A percentile compares a stretch with the other conserved stretches of the same genome.
Conservation (phyloP, 2,113 vertebrate genomes). For the Carassius carassius region DNA sequence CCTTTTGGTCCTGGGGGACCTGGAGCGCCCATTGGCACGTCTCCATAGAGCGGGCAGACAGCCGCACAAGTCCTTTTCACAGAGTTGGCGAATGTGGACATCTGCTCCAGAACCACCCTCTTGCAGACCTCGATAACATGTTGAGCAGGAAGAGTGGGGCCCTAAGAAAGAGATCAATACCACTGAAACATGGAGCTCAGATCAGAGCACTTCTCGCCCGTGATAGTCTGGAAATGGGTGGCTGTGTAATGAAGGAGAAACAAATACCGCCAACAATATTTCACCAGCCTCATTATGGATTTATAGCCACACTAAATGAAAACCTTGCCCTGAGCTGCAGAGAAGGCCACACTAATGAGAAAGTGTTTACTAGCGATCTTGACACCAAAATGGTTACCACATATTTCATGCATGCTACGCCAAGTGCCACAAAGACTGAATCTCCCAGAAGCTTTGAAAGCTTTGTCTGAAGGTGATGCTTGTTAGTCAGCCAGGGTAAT, state of each 20-base stretch:
- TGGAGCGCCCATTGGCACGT: conserved; percentile 71
- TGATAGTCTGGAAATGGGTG: conserved; percentile 55
- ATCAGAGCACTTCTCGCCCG: conserved; percentile 49
- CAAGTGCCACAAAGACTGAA: conserved; percentile 39
- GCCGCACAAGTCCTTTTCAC: conserved; percentile 75
- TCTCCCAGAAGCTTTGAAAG: conserved; percentile 29
- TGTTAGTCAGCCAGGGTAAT: conserved; percentile 12
- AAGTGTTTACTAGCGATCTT: conserved; percentile 62
- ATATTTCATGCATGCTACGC: conserved; percentile 43
- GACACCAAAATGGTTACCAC: conserved; percentile 60
- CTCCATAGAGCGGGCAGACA: conserved; percentile 77
- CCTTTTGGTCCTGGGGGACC: conserved; percentile 71
- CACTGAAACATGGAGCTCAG: conserved; percentile 54
- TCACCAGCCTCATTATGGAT: conserved; percentile 65
- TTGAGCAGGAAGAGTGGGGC: conserved; percentile 70
- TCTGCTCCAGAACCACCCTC: conserved; percentile 77
- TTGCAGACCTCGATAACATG: conserved; percentile 77
- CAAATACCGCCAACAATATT: conserved; percentile 62
- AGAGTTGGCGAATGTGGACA: conserved; percentile 77
- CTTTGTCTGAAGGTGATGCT: not conserved
- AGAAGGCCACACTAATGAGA: conserved; percentile 62
- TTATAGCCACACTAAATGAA: conserved; percentile 67
- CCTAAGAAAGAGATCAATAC: conserved; percentile 66
- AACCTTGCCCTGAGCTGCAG: conserved; percentile 57
- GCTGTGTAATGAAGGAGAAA: conserved; percentile 50